Percentiles rank a stretch among this genome's conserved stretches.
These are phyloP conservation scores for Cataglyphis livida DNA, from an alignment of 2,888 invertebrate genomes.

Conservation along the genomic window DNA sequence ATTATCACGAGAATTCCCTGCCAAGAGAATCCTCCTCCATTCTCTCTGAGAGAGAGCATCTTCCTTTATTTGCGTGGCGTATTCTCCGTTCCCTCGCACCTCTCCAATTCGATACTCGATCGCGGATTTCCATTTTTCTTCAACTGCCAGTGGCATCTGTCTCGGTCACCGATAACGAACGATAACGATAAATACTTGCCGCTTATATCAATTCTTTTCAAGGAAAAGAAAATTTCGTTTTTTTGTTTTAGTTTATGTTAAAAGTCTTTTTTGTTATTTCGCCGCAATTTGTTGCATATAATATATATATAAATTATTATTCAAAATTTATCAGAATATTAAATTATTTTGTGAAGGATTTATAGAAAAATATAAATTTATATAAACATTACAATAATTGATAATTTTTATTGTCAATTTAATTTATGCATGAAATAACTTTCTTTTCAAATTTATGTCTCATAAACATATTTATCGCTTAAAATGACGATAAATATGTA, in stretches of 20 bases:
- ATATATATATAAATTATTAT: background rate
- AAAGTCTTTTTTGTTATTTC: background rate
- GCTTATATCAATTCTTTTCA: background rate
- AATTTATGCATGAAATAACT: background rate
- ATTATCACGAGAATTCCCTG: slow-evolving; percentile 5
- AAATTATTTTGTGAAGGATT: background rate
- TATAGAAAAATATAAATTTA: background rate
- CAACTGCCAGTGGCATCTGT: slow-evolving; percentile 35
- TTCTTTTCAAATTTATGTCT: background rate
- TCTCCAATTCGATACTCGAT: slow-evolving; percentile 77
- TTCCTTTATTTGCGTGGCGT: slow-evolving; percentile 42
- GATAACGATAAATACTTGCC: background rate
- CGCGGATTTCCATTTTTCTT: slow-evolving; percentile 65
- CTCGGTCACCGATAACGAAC: slow-evolving; percentile 40
- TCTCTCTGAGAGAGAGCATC: slow-evolving; percentile 1
- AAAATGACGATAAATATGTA: background rate
- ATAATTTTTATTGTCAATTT: background rate
- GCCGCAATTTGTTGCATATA: background rate
- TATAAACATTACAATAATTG: background rate
- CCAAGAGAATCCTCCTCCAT: background rate
- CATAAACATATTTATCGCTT: background rate
- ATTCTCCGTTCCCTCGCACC: slow-evolving; percentile 71
- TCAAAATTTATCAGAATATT: background rate
- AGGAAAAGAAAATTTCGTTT: too few species aligned
- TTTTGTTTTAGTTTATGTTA: background rate